Percentiles rank a stretch among this genome's conserved stretches.
phyloP scores from a whole-genome alignment of 1,140 invertebrate species.

The Pseudomyrmex concolor region DNA sequence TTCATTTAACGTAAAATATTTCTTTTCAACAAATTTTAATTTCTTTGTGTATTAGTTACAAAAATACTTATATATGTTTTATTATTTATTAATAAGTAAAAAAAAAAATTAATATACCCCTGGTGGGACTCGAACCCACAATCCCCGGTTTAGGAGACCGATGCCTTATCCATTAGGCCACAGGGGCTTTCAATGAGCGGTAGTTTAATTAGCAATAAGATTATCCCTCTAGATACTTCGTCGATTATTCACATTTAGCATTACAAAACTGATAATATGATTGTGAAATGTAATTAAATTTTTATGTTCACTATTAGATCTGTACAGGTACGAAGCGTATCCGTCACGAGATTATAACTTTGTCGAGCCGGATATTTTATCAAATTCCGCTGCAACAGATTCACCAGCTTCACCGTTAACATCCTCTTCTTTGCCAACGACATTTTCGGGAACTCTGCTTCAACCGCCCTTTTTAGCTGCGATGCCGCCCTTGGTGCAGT shows the following conservation, averaged over 20 bases:
- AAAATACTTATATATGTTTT: no score
- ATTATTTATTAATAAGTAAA: neutral
- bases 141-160: slow-evolving; percentile 84
- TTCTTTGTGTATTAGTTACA: no score
- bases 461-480: slow-evolving; percentile 67
- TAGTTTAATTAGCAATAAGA: neutral
- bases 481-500: slow-evolving; percentile 69
- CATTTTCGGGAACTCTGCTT: slow-evolving; percentile 68
- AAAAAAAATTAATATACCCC: slow-evolving; percentile 77
- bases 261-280: neutral
- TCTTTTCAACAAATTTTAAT: no score
- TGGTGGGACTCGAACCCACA: slow-evolving; percentile 83
- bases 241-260: neutral
- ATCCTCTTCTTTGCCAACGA: slow-evolving; percentile 59
- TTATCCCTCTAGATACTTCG: no score
- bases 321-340: slow-evolving; percentile 70
- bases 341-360: slow-evolving; percentile 63
- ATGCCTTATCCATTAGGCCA: slow-evolving; percentile 84
- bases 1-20: no score
- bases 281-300: neutral
- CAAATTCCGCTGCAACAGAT: slow-evolving; percentile 55
- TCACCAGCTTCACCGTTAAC: slow-evolving; percentile 61
- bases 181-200: slow-evolving; percentile 70
- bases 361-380: slow-evolving; percentile 54
- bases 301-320: slow-evolving; percentile 54